Evolutionary conservation across 2,797 vertebrate species (phyloP).

Genomic region (Lithobates sylvaticus): DNA sequence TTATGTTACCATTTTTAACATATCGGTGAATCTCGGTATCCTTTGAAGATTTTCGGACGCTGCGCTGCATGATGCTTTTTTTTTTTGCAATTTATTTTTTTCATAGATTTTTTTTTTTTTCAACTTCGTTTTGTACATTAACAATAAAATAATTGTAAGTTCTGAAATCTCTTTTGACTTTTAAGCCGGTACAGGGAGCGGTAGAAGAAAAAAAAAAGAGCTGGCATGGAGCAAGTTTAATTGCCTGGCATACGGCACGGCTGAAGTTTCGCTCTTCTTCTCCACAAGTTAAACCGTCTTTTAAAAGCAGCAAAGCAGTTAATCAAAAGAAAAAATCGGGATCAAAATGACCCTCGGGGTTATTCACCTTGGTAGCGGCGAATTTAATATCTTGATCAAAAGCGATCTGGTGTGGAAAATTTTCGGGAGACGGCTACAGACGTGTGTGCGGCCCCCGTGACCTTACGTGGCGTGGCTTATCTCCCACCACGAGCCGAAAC

Average conservation of each 20-base stretch:
- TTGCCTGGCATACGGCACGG: slow-evolving; percentile 11
- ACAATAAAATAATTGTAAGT: slow-evolving; percentile 30
- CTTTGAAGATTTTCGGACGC: too few species aligned
- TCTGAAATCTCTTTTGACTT: background rate
- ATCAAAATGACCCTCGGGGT: slow-evolving; percentile 41
- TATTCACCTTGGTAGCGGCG: slow-evolving; percentile 29
- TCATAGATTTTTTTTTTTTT: background rate
- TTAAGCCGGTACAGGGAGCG: background rate
- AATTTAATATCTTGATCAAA: slow-evolving; percentile 55
- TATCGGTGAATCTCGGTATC: too few species aligned
- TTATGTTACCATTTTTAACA: too few species aligned
- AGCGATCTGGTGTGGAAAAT: slow-evolving; percentile 16
- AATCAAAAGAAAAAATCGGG: slow-evolving; percentile 46
- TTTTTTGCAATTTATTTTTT: background rate
- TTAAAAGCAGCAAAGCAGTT: slow-evolving; percentile 35
- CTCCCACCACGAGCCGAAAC: slow-evolving; percentile 2
- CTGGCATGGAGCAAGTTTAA: slow-evolving; percentile 17
- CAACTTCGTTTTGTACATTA: background rate
- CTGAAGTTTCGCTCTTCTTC: slow-evolving; percentile 22
- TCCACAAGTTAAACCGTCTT: slow-evolving; percentile 21
- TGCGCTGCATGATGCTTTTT: too few species aligned
- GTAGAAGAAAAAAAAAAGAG: background rate
- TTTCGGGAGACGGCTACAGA: slow-evolving; percentile 27
- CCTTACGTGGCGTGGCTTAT: slow-evolving; percentile 22
- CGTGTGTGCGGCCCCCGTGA: slow-evolving; percentile 7